Base-by-base conservation (phyloP, 2,113 vertebrate genomes). In the Zapus hudsonius region DNA sequence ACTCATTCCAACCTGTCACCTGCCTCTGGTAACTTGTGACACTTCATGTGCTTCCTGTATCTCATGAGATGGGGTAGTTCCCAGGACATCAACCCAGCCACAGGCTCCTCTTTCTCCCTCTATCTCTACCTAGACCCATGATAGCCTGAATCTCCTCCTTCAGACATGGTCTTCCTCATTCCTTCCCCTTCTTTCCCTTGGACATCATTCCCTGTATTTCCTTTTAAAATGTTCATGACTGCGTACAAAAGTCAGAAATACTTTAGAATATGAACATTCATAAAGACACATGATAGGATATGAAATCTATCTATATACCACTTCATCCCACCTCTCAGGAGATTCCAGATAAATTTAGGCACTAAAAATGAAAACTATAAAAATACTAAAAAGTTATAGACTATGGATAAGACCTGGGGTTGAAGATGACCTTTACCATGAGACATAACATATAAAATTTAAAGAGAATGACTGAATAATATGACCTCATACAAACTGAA, bases 321-420 rank as follows among this genome's bases (percentile, higher is more conserved):
- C 17, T 74, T 73, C 6, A 38, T n/a, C 63, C 40, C 42, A 94
- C n/a, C n/a, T n/a, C n/a, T n/a, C n/a, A n/a, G 94, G 87, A 85
- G 79, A 79, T 93, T 94, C 90, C 96, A 96, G 92, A 90, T 94
- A 90, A 80, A 70, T 29, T 82, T 93, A 91, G 88, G 88, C 82
- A 69, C 63, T 64, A n/a, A 70, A 93, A 94, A 84, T 19, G 8
- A 57, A 91, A 95, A 33, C 81, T 84, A 87, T 82, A 91, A 96
- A 90, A 95, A 87, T 74, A 69, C 27, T n/a, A n/a, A n/a, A n/a
- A n/a, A n/a, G n/a, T n/a, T n/a, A n/a, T 19, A 87, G 84, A 59
- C 40, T 66, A 64, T 38, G 86, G 91, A 91, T 95, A 94, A 64
- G 87, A 91, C 33, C 61, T 91, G 86, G 33, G 63, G 69, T 40